Base-by-base conservation (phyloP, 1,140 invertebrate species). In the Ooceraea biroi region DNA sequence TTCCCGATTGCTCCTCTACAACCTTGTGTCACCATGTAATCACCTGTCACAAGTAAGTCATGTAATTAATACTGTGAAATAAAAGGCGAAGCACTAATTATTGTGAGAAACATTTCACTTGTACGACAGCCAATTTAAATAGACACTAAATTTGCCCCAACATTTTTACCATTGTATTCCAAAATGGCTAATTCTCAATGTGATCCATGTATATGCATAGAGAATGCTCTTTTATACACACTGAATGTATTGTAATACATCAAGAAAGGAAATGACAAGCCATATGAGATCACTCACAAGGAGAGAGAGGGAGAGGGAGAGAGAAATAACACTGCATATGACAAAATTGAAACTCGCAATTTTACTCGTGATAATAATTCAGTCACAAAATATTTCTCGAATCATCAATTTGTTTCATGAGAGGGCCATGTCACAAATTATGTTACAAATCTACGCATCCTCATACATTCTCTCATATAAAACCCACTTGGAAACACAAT, bases 21-120 rank as follows among this genome's bases (percentile, higher is more conserved):
- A 92, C 88, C 89, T 91, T 88, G 89, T 92, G 92, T 94, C 93
- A 94, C 94, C 93, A 94, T 91, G 89, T 90, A 92, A 91, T 94
- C 86, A 93, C 92, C 94, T 94, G 63, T 74, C 10, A 76, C 22
- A 89, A 85, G 14, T 25, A 78, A 71, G 71, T 19, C 0, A 11
- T 82, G 30, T 14, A 17, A 80, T 74, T 41, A 14, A 55, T 58
- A 30, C 1, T 14, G 19, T 2, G 14, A 2, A 1, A 52, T 3
- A 63, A 82, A 41, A 73, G n/a, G n/a, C 22, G 25, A 73, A 36
- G 48, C 5, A 36, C 5, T 36, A 22, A 50, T 63, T 50, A 12
- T 52, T 27, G 66, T 44, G 11, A 84, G 52, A 50, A 78, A 22
- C 72, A 71, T 82, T 22, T 19, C 25, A 7, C 36, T 3, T n/a